Evolutionary conservation across 2,797 vertebrate genomes (phyloP).

Genomic region (Eulemur albifrons): DNA sequence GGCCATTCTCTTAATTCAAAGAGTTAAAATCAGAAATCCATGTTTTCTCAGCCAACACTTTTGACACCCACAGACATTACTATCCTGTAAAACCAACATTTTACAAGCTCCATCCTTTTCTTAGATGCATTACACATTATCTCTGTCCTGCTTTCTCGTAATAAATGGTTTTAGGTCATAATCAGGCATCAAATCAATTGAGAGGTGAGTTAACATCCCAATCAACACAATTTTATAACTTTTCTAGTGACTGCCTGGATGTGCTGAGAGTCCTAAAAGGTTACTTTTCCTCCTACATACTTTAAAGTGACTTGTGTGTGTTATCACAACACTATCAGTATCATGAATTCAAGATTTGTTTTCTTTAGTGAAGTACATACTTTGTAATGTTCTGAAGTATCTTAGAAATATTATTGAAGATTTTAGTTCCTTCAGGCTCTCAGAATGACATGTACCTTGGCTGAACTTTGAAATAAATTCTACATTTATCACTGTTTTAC

Average conservation of each 20-base stretch:
- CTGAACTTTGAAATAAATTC: conserved; percentile 75
- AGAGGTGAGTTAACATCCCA: conserved; percentile 20
- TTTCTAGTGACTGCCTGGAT: conserved; percentile 30
- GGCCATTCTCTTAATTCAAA: background rate
- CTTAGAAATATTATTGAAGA: conserved; percentile 52
- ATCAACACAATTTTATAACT: conserved; percentile 41
- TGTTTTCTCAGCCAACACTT: conserved; percentile 13
- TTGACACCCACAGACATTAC: conserved; percentile 24
- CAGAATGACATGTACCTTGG: conserved; percentile 75
- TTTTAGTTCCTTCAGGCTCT: conserved; percentile 38
- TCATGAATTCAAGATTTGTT: conserved; percentile 61
- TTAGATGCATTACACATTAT: conserved; percentile 6
- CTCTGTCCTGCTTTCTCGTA: conserved; percentile 41
- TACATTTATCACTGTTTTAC: conserved; percentile 63
- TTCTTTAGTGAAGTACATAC: conserved; percentile 55
- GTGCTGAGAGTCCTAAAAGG: background rate
- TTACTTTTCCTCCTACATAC: conserved; percentile 30
- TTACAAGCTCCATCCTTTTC: conserved; percentile 36
- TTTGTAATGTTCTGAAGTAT: conserved; percentile 50
- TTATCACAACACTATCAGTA: conserved; percentile 61
- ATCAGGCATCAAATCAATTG: conserved; percentile 51
- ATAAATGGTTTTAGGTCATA: conserved; percentile 67
- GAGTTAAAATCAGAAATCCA: conserved; percentile 19
- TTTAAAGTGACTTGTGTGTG: conserved; percentile 45
- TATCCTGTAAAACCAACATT: conserved; percentile 25